Conservation (phyloP, 2,113 vertebrate genomes). For the Pica pica region DNA sequence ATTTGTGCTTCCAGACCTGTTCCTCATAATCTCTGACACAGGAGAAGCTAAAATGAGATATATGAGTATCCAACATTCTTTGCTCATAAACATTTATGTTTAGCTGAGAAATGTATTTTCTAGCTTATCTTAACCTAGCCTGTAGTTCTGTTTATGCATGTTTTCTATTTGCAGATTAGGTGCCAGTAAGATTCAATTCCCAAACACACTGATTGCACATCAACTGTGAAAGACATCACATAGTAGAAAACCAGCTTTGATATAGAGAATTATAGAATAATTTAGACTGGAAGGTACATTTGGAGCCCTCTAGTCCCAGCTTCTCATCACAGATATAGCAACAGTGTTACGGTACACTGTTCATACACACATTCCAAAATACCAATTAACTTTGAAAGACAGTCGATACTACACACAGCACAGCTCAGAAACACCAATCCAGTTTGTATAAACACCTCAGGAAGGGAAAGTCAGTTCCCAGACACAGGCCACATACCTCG, state of each 20-base stretch:
- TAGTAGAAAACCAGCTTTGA: background rate
- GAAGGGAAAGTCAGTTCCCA: background rate
- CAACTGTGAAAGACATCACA: background rate
- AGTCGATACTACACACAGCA: background rate
- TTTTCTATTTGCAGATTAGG: constrained; percentile 1
- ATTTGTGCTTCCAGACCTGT: background rate
- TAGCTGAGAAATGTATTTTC: background rate
- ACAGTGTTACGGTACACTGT: background rate
- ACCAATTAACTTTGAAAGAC: background rate
- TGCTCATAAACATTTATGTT: background rate
- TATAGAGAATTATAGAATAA: background rate
- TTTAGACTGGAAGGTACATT: background rate
- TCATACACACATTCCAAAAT: background rate
- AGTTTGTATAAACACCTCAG: background rate
- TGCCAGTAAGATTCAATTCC: background rate
- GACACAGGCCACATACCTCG: constrained; percentile 79
- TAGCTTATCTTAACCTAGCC: background rate
- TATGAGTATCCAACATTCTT: background rate
- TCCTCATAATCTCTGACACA: background rate
- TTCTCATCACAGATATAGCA: background rate
- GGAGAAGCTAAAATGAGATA: background rate
- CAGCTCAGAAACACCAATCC: background rate
- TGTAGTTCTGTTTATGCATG: background rate
- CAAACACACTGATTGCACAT: background rate
- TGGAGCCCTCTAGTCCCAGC: background rate